Evolutionary conservation across 1,140 invertebrate species (phyloP), one percentile per base, ranked within the genome.

Genomic region (Leguminivora glycinivorella): DNA sequence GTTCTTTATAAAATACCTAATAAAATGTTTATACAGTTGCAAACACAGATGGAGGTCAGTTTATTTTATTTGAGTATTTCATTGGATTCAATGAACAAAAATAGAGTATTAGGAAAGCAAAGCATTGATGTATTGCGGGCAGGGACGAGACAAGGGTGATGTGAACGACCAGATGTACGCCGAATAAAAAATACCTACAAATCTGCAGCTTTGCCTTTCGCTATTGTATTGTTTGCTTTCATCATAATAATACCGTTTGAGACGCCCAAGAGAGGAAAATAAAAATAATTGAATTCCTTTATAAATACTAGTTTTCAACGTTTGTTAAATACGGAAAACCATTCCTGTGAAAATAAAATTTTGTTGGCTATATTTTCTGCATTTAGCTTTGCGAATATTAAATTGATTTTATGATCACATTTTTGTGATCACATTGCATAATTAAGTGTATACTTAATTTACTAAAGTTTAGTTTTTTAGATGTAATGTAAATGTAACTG

Each of bases 161-260:
- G 71, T 71, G 76, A 77, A 77, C 47, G 40, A 60, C 22, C 73
- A 75, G 71, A 72, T 77, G 73, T 67, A 69, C 26, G 24, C 60
- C 26, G 26, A 73, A 72, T 43, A 77, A 77, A 68, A 74, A 75
- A 73, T 71, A 69, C 68, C 68, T 56, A 76, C 31, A 74, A 69
- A 74, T 70, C 22, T 69, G 29, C 17, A 58, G 43, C 43, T 60
- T 63, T 63, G 29, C 58, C 58, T 34, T 63, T 67, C 34, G 29
- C 29, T 52, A 75, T 68, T 73, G 69, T 17, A 71, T 63, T 71
- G 69, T 66, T 69, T 68, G 70, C 52, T 34, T 63, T 31, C 58
- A 63, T 63, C 29, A 63, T 34, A 63, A 60, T 60, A 60, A 63
- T 63, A 63, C 58, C 31, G 26, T 22, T 34, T 34, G 3, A 63